phyloP scores from a whole-genome alignment of 2,888 invertebrate genomes.

The Melitaea athalia region DNA sequence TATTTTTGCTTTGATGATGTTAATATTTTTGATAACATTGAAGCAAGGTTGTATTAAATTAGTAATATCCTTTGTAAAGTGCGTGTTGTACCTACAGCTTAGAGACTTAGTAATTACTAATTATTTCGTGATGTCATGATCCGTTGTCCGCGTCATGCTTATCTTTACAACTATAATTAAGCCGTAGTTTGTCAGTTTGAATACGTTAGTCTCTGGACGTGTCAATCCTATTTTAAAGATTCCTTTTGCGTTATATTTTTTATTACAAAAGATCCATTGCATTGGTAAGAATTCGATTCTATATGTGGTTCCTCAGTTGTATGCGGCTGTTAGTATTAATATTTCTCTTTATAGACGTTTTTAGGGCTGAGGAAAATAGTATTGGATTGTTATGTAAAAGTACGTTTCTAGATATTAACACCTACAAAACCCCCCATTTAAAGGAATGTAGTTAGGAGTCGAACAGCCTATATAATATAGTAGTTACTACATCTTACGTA shows the following conservation, averaged over 20 bases:
- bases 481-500: no score
- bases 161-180: no score
- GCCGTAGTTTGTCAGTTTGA: not conserved
- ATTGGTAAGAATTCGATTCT: no score
- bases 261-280: no score
- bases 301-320: no score
- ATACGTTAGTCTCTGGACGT: not conserved
- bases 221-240: no score
- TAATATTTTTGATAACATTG: conserved; percentile 8
- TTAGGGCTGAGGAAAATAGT: no score
- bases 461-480: not conserved
- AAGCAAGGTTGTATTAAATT: conserved; percentile 21
- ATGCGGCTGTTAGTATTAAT: no score
- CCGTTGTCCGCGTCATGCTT: conserved; percentile 7
- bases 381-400: no score
- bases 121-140: conserved; percentile 20
- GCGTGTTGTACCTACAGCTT: conserved; percentile 4
- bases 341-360: no score
- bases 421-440: not conserved
- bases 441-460: not conserved
- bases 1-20: not conserved
- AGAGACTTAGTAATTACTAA: no score
- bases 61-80: conserved; percentile 28
- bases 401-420: not conserved
- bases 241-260: no score